phyloP scores from a whole-genome alignment of 2,113 vertebrate species.

The Nothoprocta pentlandii region DNA sequence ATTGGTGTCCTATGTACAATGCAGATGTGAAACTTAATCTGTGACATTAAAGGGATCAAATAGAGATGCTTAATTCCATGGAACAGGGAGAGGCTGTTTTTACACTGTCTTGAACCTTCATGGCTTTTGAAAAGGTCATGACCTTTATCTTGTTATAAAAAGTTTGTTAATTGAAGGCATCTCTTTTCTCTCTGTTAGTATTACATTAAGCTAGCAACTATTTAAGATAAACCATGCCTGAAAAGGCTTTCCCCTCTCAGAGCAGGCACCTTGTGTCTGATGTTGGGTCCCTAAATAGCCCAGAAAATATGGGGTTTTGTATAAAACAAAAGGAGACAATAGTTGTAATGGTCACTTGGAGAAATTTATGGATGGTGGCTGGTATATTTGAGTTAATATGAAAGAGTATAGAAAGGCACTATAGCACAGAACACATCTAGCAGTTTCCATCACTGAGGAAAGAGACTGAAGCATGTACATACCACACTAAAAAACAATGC shows the following conservation, averaged over 20 bases:
- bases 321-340: neutral
- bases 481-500: neutral
- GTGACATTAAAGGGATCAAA: conserved; percentile 37
- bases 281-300: neutral
- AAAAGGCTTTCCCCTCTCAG: neutral
- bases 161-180: conserved; percentile 8
- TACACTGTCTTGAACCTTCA: neutral
- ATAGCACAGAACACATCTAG: neutral
- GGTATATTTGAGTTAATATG: neutral
- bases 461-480: neutral
- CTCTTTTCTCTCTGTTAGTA: neutral
- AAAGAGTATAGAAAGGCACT: neutral
- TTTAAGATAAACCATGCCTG: neutral
- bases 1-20: neutral
- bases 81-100: neutral
- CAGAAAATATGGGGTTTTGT: neutral
- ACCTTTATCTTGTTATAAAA: conserved; percentile 12
- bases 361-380: neutral
- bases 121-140: conserved; percentile 13
- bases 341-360: neutral
- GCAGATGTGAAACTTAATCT: conserved; percentile 28
- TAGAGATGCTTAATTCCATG: conserved; percentile 2
- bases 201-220: neutral
- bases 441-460: neutral
- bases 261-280: neutral